Base-by-base conservation (phyloP, 1,140 invertebrate genomes). In the Acromyrmex echinatior region DNA sequence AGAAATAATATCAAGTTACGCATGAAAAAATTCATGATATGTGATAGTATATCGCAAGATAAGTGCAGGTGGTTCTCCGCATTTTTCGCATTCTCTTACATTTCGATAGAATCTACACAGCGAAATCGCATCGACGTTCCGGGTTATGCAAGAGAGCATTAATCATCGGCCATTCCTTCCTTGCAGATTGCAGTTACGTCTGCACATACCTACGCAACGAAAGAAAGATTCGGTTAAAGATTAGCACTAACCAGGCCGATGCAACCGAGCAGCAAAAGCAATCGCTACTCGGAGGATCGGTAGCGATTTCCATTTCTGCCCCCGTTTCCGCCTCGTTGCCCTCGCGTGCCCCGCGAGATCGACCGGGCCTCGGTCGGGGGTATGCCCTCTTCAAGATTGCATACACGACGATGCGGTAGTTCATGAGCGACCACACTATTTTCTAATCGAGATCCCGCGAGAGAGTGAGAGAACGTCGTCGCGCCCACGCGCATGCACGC, bases 301-400 rank as follows among this genome's bases (percentile, higher is more conserved):
- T 35, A 45, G 31, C 79, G 56, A 81, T 81, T 81, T 71, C 51
- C 79, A 81, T 71, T 53, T 62, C 45, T 70, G 78, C 78, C 65
- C 35, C 65, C 35, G 39, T 80, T 80, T 80, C 78, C 63, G 78
- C 49, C 78, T 65, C 25, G 60, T 18, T 25, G 7, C 77, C 45
- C 71, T 51, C 49, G 18, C 31, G 60, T 65, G 56, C 56, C 77
- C 39, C 25, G 39, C 39, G 77, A 25, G 39, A 45, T 7, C 45
- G 60, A 4, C 7, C 5, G 21, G 58, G 7, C 25, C 25, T 25
- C 25, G 25, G 25, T 25, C 25, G 25, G 25, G 25, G 25, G 18
- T 31, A 35, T 18, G 58, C 21, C 53, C 53, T 6, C 25, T 5
- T 79, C 60, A 18, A 31, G 45, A 79, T 79, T 79, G 45, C 77